Conservation (phyloP, 2,113 vertebrate genomes). For the Marmota flaviventris region DNA sequence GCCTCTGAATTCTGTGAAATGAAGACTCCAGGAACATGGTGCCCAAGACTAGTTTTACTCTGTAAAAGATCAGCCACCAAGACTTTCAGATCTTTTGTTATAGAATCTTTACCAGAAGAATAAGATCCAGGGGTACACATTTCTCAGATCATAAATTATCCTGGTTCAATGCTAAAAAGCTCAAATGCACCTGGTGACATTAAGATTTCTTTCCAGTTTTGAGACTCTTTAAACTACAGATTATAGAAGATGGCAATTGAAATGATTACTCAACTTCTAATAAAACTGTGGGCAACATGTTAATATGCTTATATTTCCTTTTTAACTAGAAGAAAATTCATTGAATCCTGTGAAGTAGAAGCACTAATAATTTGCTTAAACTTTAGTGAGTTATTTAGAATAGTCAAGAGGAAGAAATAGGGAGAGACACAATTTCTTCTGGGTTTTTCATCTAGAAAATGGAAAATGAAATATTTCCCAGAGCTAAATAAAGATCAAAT, state of each 20-base stretch:
- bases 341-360: background rate
- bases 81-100: slow-evolving; percentile 18
- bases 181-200: background rate
- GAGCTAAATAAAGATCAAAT: slow-evolving; percentile 34
- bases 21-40: background rate
- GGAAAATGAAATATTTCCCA: slow-evolving; percentile 60
- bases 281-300: slow-evolving; percentile 27
- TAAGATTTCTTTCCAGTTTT: background rate
- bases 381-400: slow-evolving; percentile 5
- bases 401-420: background rate
- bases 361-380: background rate
- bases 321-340: slow-evolving; percentile 18
- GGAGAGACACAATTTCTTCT: background rate
- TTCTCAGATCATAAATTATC: background rate
- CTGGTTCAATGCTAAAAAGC: background rate
- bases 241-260: background rate
- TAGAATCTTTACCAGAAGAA: slow-evolving; percentile 46
- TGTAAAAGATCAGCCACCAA: background rate
- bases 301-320: background rate
- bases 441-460: slow-evolving; percentile 45
- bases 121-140: background rate
- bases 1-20: background rate
- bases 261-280: background rate
- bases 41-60: background rate
- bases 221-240: background rate